A percentile compares a stretch with the other conserved stretches of the same genome.
Conservation (phyloP, 2,888 invertebrate species). For the Rhamnusium bicolor region DNA sequence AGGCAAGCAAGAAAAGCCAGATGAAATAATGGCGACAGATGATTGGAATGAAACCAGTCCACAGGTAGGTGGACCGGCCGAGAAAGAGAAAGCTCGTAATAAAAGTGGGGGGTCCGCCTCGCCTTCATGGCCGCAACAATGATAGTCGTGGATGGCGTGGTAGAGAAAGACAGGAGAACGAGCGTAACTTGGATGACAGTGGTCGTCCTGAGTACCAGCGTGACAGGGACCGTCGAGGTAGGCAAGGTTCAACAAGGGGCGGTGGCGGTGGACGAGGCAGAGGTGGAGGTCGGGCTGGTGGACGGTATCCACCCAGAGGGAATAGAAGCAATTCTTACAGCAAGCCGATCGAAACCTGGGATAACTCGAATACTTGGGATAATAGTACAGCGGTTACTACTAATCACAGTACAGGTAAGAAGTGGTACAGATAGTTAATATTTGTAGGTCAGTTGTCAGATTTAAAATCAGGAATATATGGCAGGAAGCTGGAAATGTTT, state of each 20-base stretch:
- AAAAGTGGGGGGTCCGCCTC: constrained; percentile 70
- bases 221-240: constrained; percentile 75
- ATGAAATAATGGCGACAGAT: constrained; percentile 49
- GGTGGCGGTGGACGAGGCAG: constrained; percentile 67
- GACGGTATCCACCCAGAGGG: constrained; percentile 58
- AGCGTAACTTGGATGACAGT: constrained; percentile 66
- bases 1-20: constrained; percentile 65
- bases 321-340: constrained; percentile 55
- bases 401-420: constrained; percentile 65
- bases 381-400: constrained; percentile 59
- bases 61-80: constrained; percentile 41
- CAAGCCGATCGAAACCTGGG: constrained; percentile 74
- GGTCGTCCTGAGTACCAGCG: constrained; percentile 56
- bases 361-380: constrained; percentile 72
- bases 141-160: constrained; percentile 67
- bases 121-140: constrained; percentile 73
- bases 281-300: constrained; percentile 68
- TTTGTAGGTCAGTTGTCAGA: not conserved
- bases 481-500: too few species aligned
- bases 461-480: not conserved
- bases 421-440: constrained; percentile 22
- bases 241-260: constrained; percentile 63
- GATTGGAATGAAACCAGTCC: constrained; percentile 62
- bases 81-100: constrained; percentile 58
- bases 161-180: constrained; percentile 68